Conservation (phyloP, 92 coral and sea anemone species). For the Porites divaricata region DNA sequence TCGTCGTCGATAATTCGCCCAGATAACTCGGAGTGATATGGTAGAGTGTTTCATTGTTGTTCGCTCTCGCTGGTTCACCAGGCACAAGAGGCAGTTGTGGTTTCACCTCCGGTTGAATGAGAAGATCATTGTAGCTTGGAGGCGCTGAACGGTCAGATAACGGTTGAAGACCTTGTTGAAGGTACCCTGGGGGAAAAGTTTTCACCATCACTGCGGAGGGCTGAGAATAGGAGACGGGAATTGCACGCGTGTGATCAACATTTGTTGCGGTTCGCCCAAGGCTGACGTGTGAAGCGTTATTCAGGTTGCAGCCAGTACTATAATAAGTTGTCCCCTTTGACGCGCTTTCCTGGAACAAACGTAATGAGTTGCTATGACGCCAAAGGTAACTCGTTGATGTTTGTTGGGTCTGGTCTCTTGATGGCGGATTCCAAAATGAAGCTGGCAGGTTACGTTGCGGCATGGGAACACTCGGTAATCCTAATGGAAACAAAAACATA, state of each 20-base stretch:
- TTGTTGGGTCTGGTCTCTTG: slow-evolving; percentile 2
- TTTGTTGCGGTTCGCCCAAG: neutral
- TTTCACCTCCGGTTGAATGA: slow-evolving; percentile 65
- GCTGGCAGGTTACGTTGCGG: slow-evolving; percentile 66
- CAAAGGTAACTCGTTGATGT: neutral
- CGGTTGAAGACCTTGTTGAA: no score
- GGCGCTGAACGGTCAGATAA: no score
- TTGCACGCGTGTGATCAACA: slow-evolving; percentile 9
- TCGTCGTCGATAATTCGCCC: neutral
- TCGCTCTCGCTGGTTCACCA: slow-evolving; percentile 45
- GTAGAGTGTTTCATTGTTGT: neutral
- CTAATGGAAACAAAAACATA: neutral
- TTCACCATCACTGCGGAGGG: slow-evolving; percentile 36
- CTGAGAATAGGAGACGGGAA: slow-evolving; percentile 42
- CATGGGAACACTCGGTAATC: slow-evolving; percentile 52
- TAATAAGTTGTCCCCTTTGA: neutral
- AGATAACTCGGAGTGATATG: neutral
- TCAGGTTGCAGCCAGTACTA: neutral
- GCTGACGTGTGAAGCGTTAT: neutral
- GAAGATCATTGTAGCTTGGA: no score
- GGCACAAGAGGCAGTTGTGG: slow-evolving; percentile 63
- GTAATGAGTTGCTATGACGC: neutral
- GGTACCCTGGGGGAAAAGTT: slow-evolving; percentile 6
- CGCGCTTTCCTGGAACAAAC: slow-evolving; percentile 1
- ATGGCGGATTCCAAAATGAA: slow-evolving; percentile 67